Percentiles rank a stretch among this genome's conserved stretches.
These are phyloP conservation scores for Alosa sapidissima DNA, from an alignment of 2,797 vertebrate genomes.

Conservation along the genomic window DNA sequence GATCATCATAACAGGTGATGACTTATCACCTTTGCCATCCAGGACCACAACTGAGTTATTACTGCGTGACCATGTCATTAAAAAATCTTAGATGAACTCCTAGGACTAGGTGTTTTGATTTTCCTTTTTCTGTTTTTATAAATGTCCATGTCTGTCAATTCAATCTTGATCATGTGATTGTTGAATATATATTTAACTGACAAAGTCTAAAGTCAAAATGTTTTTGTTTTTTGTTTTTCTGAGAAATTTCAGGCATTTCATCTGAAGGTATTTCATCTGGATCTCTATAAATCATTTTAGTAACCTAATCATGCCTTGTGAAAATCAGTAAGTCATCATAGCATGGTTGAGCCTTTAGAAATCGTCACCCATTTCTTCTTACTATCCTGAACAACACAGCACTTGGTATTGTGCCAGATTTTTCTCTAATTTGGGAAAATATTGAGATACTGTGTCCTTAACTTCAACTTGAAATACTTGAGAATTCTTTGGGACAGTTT, in stretches of 20 bases:
- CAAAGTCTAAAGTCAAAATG: not conserved
- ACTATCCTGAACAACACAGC: not conserved
- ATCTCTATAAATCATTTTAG: not conserved
- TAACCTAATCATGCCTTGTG: constrained; percentile 12
- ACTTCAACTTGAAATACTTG: constrained; percentile 19
- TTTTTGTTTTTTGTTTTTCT: not conserved
- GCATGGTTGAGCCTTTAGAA: constrained; percentile 11
- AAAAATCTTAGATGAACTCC: constrained; percentile 10
- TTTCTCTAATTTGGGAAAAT: not conserved
- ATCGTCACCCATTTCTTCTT: not conserved
- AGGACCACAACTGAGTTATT: constrained; percentile 1
- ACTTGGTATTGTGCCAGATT: not conserved
- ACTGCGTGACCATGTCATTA: constrained; percentile 11
- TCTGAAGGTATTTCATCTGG: not conserved
- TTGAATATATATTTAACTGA: constrained; percentile 9
- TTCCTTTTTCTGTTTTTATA: not conserved
- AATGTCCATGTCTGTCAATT: constrained; percentile 4
- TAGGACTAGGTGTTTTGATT: constrained; percentile 5
- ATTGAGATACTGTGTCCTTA: not conserved
- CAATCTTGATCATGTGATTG: not conserved
- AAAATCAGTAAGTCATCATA: not conserved
- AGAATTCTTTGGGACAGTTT: constrained; percentile 5
- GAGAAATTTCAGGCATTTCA: not conserved
- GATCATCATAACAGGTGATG: not conserved
- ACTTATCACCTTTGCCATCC: not conserved